A percentile compares a stretch with the other conserved stretches of the same genome.
phyloP scores from a whole-genome alignment of 1,140 invertebrate species.

The Cephus cinctus region DNA sequence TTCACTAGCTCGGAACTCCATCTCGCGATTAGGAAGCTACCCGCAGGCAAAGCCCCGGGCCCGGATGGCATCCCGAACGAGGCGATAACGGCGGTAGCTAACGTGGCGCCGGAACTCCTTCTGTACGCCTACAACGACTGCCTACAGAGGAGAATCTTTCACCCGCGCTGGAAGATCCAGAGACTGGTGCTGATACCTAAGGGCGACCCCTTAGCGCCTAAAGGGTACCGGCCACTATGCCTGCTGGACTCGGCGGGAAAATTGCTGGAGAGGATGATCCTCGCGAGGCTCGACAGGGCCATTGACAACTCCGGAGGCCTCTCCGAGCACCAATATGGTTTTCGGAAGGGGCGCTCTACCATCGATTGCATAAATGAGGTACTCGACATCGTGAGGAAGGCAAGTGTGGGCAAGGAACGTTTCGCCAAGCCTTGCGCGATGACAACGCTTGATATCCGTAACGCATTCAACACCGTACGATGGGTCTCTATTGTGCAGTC shows the following conservation, averaged over 20 bases:
- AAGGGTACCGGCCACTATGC: too few relatives aligned
- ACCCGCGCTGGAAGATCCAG: background rate
- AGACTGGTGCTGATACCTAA: background rate
- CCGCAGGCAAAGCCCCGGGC: background rate
- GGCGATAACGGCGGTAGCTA: background rate
- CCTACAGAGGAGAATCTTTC: background rate
- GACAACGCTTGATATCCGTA: background rate
- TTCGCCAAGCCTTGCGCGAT: background rate
- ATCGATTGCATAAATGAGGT: too few relatives aligned
- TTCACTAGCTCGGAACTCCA: background rate
- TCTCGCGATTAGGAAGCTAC: background rate
- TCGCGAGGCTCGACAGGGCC: too few relatives aligned
- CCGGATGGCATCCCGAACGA: background rate
- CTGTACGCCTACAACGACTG: background rate
- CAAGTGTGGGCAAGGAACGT: background rate
- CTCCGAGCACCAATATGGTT: too few relatives aligned
- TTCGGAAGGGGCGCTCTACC: too few relatives aligned
- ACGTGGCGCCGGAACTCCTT: background rate
- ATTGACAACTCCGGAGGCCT: too few relatives aligned
- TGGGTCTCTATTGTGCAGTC: constrained; percentile 8
- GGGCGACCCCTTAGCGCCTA: too few relatives aligned
- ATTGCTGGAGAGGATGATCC: too few relatives aligned
- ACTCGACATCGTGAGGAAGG: too few relatives aligned
- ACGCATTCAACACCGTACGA: background rate
- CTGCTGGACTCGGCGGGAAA: too few relatives aligned